Base-by-base conservation (phyloP, 2,113 vertebrate genomes). In the Anthoscopus minutus region DNA sequence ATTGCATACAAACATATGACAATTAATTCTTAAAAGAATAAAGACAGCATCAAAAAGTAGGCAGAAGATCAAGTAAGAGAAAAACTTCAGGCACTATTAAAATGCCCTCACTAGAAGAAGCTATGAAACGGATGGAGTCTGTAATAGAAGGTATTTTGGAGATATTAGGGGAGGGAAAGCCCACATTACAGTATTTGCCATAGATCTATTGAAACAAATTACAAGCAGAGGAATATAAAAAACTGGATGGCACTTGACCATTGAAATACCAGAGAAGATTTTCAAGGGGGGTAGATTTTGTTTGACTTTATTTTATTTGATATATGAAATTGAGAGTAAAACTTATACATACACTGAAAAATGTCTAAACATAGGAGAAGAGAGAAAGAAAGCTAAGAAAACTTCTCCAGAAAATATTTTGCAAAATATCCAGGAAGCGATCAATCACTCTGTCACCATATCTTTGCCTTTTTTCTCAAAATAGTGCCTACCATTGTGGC, bases 101-200 rank as follows among this genome's bases (percentile, higher is more conserved):
- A 28, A 80, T 14, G 61, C 13, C 5, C 37, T 50, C 37, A 7
- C 60, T 51, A 48, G n/a, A 86, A 69, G 64, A 73, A 77, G 9
- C 4, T 44, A 33, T 50, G 13, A 11, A 33, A 78, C 24, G 19
- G 54, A 54, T 58, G 17, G 19, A 67, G 18, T 24, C 50, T 64
- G 15, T 27, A 69, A 37, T 23, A 37, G 50, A 53, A 64, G 20
- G 15, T 11, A 80, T 72, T 64, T 64, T 44, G 17, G 28, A 44
- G 40, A 61, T 14, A 61, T 4, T 4, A 62, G 11, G 5, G 3
- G 2, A 2, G 1, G 3, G 56, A 67, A 48, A 61, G 1, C 4
- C 7, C 15, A 45, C 18, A 31, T 40, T 31, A 24, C 1, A 0
- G 15, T 67, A 57, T 79, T 30, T 65, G 18, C 8, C 31, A 83